Base-by-base conservation (phyloP, 2,113 vertebrate genomes). In the Tetrao urogallus region DNA sequence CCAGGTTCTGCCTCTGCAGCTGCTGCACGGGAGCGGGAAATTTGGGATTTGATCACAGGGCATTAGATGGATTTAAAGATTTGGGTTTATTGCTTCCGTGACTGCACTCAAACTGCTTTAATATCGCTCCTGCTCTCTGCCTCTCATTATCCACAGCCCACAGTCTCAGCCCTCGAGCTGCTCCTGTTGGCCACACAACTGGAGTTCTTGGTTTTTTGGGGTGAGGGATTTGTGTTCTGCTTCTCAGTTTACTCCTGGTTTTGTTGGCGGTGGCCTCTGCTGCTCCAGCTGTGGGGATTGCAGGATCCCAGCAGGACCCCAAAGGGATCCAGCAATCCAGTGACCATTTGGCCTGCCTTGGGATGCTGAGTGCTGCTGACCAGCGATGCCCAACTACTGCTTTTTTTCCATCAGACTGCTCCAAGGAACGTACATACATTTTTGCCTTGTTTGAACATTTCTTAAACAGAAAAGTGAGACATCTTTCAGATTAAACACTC, bases 401-500 rank as follows among this genome's bases (percentile, higher is more conserved):
- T 70, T 20, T 28, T 57, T 0, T 6, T 14, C 54, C 52, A 40
- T n/a, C 7, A 3, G 2, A 0, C 0, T 42, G 20, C 11, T 38
- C 48, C 54, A 56, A 50, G 28, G 27, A 90, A 60, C 0, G 0
- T 24, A 7, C 0, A 0, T 21, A 7, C 13, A 3, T 1, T 40
- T 73, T 72, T 82, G 54, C 50, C 43, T 14, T 42, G 63, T 36
- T 72, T 66, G n/a, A 28, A 21, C 32, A 21, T 18, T n/a, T 82
- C 34, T 52, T 57, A 82, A 82, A 50, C 32, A 42, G 43, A 57
- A 74, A 58, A 76, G 56, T 36, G 22, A 58, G 32, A 16, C 47
- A 61, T 32, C 54, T 71, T 52, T 36, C 19, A 34, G 50, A 61
- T 22, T 20, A 69, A 54, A 58, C 11, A 45, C 0, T 10, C 70